A percentile compares a stretch with the other conserved stretches of the same genome.
Evolutionary conservation across 2,113 vertebrate species (phyloP).

Genomic region (Tupaia chinensis): DNA sequence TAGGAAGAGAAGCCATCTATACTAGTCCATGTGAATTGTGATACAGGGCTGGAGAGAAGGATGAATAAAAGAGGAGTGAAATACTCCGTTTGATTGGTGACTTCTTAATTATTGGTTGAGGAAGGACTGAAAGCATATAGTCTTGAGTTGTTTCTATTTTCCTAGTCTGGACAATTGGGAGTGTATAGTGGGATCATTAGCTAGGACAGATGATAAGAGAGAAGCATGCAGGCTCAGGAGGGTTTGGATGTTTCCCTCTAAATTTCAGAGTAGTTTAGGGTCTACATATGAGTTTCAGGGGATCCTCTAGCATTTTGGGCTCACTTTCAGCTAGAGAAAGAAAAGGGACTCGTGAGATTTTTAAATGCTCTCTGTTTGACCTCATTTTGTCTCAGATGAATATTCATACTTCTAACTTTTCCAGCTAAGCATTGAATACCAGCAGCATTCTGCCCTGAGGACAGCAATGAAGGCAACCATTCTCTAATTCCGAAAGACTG

Average conservation of each 20-base stretch:
- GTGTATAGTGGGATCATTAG: neutral
- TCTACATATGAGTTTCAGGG: neutral
- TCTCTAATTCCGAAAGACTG: neutral
- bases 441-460: neutral
- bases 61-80: neutral
- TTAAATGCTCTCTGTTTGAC: neutral
- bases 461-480: neutral
- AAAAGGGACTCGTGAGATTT: neutral
- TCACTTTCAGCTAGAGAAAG: neutral
- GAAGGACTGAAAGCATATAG: neutral
- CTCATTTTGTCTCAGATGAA: neutral
- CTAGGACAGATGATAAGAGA: neutral
- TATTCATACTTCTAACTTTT: neutral
- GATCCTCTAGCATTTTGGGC: neutral
- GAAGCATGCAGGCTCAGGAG: neutral
- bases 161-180: neutral
- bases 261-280: neutral
- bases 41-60: neutral
- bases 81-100: neutral
- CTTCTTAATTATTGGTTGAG: neutral
- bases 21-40: neutral
- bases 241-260: neutral
- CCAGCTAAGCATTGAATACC: neutral
- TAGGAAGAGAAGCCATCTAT: neutral
- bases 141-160: neutral